phyloP scores from a whole-genome alignment of 1,140 invertebrate species.

The Arctopsyche grandis region DNA sequence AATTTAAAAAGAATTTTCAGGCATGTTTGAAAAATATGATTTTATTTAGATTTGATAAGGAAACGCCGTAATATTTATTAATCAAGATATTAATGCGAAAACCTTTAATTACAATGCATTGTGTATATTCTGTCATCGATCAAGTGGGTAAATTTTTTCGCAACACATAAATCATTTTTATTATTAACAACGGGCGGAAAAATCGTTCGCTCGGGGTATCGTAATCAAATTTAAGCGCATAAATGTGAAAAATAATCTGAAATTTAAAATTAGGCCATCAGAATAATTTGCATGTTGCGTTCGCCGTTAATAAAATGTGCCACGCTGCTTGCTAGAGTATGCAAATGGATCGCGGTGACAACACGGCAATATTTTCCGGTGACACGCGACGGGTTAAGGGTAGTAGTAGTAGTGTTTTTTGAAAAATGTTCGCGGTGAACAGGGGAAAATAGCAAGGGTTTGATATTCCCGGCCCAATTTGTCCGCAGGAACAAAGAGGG shows the following conservation, averaged over 20 bases:
- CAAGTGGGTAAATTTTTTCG: too few relatives aligned
- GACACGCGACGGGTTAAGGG: background rate
- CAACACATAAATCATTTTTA: too few relatives aligned
- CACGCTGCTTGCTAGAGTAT: background rate
- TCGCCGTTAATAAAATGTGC: background rate
- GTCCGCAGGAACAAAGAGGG: background rate
- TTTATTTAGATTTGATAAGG: too few relatives aligned
- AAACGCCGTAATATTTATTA: too few relatives aligned
- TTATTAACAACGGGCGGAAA: background rate
- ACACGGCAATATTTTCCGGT: background rate
- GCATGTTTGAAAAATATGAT: too few relatives aligned
- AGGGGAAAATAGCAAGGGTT: too few relatives aligned
- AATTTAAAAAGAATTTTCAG: too few relatives aligned
- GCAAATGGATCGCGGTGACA: background rate
- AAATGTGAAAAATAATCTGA: background rate
- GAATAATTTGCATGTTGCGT: background rate
- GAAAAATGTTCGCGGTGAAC: too few relatives aligned
- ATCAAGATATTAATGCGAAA: too few relatives aligned
- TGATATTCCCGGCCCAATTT: background rate
- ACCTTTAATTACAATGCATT: too few relatives aligned
- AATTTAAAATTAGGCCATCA: slow-evolving; percentile 21
- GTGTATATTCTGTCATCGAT: too few relatives aligned
- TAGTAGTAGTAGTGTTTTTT: background rate
- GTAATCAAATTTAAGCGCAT: slow-evolving; percentile 17
- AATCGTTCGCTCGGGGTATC: background rate